Evolutionary conservation across 2,113 vertebrate species (phyloP).

Genomic region (Rhodinocichla rosea): DNA sequence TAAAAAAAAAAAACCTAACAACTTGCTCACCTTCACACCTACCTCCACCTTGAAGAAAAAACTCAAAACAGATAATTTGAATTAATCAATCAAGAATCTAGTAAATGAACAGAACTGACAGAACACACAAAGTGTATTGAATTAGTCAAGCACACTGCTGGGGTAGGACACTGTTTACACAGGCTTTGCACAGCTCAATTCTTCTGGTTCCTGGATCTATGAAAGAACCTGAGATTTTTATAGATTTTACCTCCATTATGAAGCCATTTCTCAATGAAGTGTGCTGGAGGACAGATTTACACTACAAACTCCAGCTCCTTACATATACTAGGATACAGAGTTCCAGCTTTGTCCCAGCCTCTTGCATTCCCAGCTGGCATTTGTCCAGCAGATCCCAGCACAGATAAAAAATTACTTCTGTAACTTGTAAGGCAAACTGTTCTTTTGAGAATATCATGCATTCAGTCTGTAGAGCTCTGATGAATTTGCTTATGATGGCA

Average conservation of each 20-base stretch:
- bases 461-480: not conserved
- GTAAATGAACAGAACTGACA: not conserved
- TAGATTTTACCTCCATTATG: not conserved
- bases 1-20: not conserved
- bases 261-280: not conserved
- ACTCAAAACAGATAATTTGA: not conserved
- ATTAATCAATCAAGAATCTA: not conserved
- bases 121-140: not conserved
- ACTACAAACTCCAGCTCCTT: not conserved
- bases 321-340: rapidly evolving
- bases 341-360: not conserved
- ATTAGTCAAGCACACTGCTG: not conserved
- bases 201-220: not conserved
- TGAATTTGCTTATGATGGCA: not conserved
- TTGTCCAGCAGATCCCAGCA: not conserved
- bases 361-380: not conserved
- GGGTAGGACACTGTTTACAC: not conserved
- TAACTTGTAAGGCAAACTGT: not conserved
- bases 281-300: not conserved
- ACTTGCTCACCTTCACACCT: not conserved
- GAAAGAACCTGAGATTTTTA: not conserved
- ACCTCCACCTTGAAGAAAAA: not conserved
- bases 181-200: not conserved
- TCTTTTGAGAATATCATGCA: not conserved
- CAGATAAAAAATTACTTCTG: not conserved